Evolutionary conservation across 1,140 invertebrate genomes (phyloP), one percentile per base, ranked within the genome.

Genomic region (Hyles euphorbiae): DNA sequence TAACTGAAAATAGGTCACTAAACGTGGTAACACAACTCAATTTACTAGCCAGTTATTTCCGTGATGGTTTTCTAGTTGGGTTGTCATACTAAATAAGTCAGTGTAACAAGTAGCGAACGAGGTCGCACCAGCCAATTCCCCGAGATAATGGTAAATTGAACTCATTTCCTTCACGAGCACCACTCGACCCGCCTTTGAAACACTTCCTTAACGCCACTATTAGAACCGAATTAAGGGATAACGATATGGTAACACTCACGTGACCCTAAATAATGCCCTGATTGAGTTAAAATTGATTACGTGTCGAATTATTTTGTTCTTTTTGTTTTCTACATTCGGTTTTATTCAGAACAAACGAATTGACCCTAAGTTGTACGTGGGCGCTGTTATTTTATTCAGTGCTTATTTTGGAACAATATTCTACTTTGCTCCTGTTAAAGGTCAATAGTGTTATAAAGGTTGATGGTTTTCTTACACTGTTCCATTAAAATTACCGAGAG

Each of bases 111-210:
- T 54, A 63, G 64, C 58, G 52, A 63, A 60, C 61, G 63, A 71
- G 66, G 68, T 70, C 72, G 63, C 49, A 56, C 55, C 60, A 74
- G 60, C 69, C 67, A 78, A 77, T 82, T 81, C 70, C 47, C 74
- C 70, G 70, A 81, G 78, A 78, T 76, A 82, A 79, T 81, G 70
- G 70, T 74, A 77, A 82, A 79, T 79, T 78, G 76, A 79, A 76
- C 67, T 75, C 76, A 76, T 81, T 84, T 82, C 78, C 76, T 75
- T 63, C 61, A 68, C 66, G 68, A 73, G 51, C 62, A 45, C 59
- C 62, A 46, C 61, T 58, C 45, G 47, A 45, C 33, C 49, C 54
- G 68, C 59, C 67, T 65, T 51, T 51, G 61, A 65, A 68, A 66
- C 65, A 61, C 61, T 75, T 78, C 73, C 77, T 72, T 75, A 70